These are phyloP conservation scores for Sinhomidia bicolor DNA, from an alignment of 2,888 invertebrate genomes.

Conservation along the genomic window DNA sequence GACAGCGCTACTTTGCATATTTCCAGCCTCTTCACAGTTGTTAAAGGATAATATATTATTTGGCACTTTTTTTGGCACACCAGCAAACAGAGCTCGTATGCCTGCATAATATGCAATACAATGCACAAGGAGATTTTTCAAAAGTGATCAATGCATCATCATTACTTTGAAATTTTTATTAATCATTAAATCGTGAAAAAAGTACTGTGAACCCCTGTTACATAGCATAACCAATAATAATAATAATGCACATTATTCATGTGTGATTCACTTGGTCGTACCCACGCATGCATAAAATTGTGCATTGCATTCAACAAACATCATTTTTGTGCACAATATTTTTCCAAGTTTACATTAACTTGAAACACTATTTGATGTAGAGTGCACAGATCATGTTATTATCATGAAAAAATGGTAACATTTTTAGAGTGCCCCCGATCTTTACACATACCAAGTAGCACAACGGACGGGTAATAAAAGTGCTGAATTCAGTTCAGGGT, in stretches of 20 bases:
- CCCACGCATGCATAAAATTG: conserved; percentile 10
- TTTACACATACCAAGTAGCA: neutral
- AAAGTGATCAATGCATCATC: neutral
- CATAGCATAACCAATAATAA: neutral
- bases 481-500: neutral
- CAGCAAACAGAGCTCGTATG: no score
- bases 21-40: no score
- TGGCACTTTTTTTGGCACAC: neutral
- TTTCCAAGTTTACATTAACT: neutral
- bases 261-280: neutral
- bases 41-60: neutral
- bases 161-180: neutral
- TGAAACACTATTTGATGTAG: neutral
- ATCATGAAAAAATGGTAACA: neutral
- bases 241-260: neutral
- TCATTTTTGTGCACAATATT: neutral
- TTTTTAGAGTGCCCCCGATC: conserved; percentile 10
- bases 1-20: no score
- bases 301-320: conserved; percentile 7
- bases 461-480: neutral
- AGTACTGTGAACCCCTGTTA: neutral
- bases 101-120: no score
- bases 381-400: neutral
- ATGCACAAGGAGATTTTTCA: neutral
- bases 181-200: neutral